Percentiles rank a stretch among this genome's conserved stretches.
phyloP scores from a whole-genome alignment of 2,113 vertebrate species.

The Cettia cetti region DNA sequence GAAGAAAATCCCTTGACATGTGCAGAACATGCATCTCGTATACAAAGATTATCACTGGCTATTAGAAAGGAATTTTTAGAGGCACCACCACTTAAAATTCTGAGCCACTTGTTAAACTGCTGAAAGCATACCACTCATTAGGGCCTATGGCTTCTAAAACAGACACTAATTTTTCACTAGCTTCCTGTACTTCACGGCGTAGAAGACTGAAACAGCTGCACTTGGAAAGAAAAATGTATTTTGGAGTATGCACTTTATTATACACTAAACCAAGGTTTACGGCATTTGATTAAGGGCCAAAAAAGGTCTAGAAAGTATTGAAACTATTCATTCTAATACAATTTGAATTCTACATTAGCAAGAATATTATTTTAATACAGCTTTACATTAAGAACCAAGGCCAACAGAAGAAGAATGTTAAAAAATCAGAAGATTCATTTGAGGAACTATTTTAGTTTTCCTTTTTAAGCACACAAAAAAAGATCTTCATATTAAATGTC shows the following conservation, averaged over 20 bases:
- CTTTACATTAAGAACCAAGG: not conserved
- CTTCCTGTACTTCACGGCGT: not conserved
- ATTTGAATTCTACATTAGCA: not conserved
- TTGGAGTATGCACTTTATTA: not conserved
- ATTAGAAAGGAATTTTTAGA: not conserved
- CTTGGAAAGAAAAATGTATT: not conserved
- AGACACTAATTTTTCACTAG: not conserved
- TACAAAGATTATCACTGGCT: not conserved
- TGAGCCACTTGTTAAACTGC: not conserved
- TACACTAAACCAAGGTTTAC: not conserved
- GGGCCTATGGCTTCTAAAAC: not conserved
- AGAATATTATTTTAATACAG: not conserved
- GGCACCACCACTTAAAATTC: not conserved
- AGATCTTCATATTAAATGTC: not conserved
- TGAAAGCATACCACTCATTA: not conserved
- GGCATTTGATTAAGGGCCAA: not conserved
- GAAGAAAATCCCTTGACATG: not conserved
- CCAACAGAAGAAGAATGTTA: not conserved
- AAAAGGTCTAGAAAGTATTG: not conserved
- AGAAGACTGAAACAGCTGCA: not conserved
- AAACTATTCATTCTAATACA: not conserved
- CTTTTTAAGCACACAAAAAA: not conserved
- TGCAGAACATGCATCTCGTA: not conserved
- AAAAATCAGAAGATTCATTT: not conserved
- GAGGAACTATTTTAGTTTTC: not conserved